phyloP scores from a whole-genome alignment of 2,888 invertebrate species.

The Tenthredo distinguenda region DNA sequence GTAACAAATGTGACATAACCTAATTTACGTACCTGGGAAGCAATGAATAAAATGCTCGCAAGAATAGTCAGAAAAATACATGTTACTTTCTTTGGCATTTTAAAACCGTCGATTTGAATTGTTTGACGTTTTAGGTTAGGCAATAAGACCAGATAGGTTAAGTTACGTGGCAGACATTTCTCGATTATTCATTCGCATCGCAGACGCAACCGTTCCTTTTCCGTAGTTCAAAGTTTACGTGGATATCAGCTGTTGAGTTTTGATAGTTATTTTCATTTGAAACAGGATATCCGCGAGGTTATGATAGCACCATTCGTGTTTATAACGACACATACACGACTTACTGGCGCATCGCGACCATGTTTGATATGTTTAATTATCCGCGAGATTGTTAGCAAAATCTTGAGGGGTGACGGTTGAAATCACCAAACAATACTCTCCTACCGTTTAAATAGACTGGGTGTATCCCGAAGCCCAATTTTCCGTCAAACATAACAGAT shows the following conservation, averaged over 20 bases:
- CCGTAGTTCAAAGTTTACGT: background rate
- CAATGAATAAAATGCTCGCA: background rate
- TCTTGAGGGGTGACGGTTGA: background rate
- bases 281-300: background rate
- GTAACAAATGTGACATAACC: background rate
- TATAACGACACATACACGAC: background rate
- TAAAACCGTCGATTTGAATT: background rate
- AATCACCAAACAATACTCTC: background rate
- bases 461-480: background rate
- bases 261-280: background rate
- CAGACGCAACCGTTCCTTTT: background rate
- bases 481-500: background rate
- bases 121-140: conserved; percentile 59
- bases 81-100: conserved; percentile 21
- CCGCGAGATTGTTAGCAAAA: background rate
- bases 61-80: background rate
- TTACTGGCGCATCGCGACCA: background rate
- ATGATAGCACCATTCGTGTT: background rate
- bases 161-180: conserved; percentile 6
- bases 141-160: conserved; percentile 62
- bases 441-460: background rate
- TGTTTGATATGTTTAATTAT: background rate
- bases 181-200: conserved; percentile 12
- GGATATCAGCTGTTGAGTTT: background rate
- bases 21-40: conserved; percentile 18